These are phyloP conservation scores for Pedetes capensis DNA, from an alignment of 2,113 vertebrate genomes.

Conservation along the genomic window DNA sequence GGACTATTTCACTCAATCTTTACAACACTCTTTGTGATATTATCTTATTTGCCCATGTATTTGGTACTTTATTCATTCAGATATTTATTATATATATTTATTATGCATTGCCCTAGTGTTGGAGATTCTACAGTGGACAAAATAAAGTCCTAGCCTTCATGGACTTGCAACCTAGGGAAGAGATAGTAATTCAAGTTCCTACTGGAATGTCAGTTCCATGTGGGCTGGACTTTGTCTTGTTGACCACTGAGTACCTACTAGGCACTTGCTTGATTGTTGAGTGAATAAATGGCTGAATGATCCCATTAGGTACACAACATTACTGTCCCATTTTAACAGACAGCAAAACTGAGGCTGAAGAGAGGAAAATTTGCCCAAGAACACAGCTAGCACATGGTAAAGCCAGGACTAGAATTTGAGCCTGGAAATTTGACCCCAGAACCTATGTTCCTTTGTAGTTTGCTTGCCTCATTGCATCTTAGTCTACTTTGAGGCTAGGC, in stretches of 20 bases:
- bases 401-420: background rate
- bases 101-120: background rate
- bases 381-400: background rate
- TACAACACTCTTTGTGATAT: background rate
- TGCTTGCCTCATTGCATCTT: background rate
- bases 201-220: background rate
- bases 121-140: background rate
- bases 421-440: background rate
- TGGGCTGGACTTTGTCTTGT: background rate
- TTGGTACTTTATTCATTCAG: conserved; percentile 7
- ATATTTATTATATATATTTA: conserved; percentile 7
- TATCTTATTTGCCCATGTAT: background rate
- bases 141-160: background rate
- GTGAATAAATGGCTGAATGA: background rate
- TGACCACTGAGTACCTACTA: background rate
- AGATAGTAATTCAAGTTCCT: background rate
- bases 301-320: background rate
- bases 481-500: background rate
- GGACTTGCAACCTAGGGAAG: background rate
- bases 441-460: background rate
- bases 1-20: background rate
- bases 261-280: background rate
- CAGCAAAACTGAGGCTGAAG: background rate
- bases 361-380: background rate
- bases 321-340: background rate